phyloP scores from a whole-genome alignment of 1,140 invertebrate species.

The Schlechtendalia chinensis region DNA sequence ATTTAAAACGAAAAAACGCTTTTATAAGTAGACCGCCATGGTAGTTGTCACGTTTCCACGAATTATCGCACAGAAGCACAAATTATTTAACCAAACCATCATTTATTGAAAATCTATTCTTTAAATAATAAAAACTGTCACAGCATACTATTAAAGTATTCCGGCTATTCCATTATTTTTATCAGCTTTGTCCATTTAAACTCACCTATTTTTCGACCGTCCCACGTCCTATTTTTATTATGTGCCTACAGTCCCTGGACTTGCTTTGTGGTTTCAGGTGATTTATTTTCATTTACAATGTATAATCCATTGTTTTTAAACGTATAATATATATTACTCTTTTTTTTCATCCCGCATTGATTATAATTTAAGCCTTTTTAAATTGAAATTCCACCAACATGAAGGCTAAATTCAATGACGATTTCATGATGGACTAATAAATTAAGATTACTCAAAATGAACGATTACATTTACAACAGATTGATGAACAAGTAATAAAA shows the following conservation, averaged over 20 bases:
- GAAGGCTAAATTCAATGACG: neutral
- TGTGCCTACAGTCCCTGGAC: neutral
- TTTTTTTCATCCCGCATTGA: neutral
- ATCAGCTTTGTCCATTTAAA: conserved; percentile 4
- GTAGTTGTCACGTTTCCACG: too few species aligned
- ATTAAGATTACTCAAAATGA: neutral
- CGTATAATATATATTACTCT: neutral
- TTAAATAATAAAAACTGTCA: neutral
- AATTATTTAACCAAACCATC: neutral
- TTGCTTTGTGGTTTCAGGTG: neutral
- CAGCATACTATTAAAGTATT: neutral
- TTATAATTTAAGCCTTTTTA: neutral
- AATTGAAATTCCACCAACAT: neutral
- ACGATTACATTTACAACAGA: too few species aligned
- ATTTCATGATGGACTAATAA: neutral
- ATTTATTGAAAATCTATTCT: neutral
- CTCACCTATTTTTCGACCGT: neutral
- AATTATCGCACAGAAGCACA: too few species aligned
- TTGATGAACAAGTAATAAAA: too few species aligned
- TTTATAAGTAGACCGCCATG: too few species aligned
- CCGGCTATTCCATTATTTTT: neutral
- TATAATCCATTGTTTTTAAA: conserved; percentile 24
- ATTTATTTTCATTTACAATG: conserved; percentile 29
- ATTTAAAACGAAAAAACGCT: too few species aligned
- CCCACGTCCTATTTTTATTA: neutral